Conservation (phyloP, 2,888 invertebrate genomes). For the Ditula angustiorana region DNA sequence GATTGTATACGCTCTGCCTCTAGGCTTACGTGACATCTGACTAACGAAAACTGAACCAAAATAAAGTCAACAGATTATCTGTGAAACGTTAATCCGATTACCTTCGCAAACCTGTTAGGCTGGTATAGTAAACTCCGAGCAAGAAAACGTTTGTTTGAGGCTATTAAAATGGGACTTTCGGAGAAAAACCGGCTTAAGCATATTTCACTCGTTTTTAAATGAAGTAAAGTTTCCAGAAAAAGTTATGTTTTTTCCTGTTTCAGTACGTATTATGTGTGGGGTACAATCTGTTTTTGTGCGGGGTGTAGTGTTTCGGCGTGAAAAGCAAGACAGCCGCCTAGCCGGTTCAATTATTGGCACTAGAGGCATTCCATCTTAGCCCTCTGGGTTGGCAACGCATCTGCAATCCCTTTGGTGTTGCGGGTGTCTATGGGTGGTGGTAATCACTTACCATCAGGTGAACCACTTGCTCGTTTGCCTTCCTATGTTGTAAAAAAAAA, state of each 20-base stretch:
- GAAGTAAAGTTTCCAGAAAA: not conserved
- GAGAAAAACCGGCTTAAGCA: not conserved
- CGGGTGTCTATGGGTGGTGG: too few relatives aligned
- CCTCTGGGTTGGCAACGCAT: too few relatives aligned
- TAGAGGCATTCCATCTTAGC: too few relatives aligned
- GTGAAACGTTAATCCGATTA: conserved; percentile 16
- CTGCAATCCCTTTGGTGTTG: too few relatives aligned
- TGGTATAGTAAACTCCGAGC: not conserved
- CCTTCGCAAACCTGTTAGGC: not conserved
- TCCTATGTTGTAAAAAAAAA: too few relatives aligned
- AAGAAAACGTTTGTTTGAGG: not conserved
- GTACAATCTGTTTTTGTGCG: too few relatives aligned
- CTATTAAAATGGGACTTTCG: not conserved
- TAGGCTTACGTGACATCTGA: conserved; percentile 5
- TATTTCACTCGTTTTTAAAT: not conserved
- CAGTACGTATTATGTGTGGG: too few relatives aligned
- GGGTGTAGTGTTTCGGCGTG: too few relatives aligned
- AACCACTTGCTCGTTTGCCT: too few relatives aligned
- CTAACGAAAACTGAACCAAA: conserved; percentile 12
- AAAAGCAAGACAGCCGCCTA: too few relatives aligned
- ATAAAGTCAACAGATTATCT: conserved; percentile 27
- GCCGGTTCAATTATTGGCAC: too few relatives aligned
- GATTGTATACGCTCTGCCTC: not conserved
- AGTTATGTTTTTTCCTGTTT: not conserved
- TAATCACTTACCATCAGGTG: too few relatives aligned